A percentile compares a stretch with the other conserved stretches of the same genome.
Evolutionary conservation across 2,888 invertebrate genomes (phyloP).

Genomic region (Zygogramma bicolorata): DNA sequence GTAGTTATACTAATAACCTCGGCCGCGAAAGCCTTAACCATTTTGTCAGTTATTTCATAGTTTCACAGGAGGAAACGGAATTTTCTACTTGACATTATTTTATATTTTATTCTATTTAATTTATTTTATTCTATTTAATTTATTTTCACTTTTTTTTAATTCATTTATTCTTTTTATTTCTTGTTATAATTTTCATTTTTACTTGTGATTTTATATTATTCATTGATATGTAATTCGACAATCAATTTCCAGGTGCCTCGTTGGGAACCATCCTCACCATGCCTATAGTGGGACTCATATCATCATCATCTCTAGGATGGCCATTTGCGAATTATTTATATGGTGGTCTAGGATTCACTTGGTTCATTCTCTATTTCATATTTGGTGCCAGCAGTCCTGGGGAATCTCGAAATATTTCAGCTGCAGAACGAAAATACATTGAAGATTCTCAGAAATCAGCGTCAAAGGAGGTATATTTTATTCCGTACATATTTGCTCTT

Average conservation of each 20-base stretch:
- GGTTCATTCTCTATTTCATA: conserved; percentile 12
- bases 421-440: conserved; percentile 14
- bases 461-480: background rate
- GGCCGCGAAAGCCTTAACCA: no score
- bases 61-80: no score
- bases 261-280: conserved; percentile 22
- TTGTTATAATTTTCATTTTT: no score
- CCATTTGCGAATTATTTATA: conserved; percentile 22
- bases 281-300: conserved; percentile 20
- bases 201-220: no score
- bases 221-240: background rate
- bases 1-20: no score
- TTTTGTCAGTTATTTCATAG: no score
- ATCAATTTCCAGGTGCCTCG: conserved; percentile 1
- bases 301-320: conserved; percentile 24
- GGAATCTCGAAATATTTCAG: conserved; percentile 8
- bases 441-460: background rate
- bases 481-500: no score
- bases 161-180: background rate
- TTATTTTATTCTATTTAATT: no score
- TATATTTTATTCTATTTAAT: no score
- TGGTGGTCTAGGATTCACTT: conserved; percentile 14
- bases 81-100: no score
- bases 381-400: conserved; percentile 20
- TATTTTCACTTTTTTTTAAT: no score